Evolutionary conservation across 2,113 vertebrate genomes (phyloP).

Genomic region (Naja naja): DNA sequence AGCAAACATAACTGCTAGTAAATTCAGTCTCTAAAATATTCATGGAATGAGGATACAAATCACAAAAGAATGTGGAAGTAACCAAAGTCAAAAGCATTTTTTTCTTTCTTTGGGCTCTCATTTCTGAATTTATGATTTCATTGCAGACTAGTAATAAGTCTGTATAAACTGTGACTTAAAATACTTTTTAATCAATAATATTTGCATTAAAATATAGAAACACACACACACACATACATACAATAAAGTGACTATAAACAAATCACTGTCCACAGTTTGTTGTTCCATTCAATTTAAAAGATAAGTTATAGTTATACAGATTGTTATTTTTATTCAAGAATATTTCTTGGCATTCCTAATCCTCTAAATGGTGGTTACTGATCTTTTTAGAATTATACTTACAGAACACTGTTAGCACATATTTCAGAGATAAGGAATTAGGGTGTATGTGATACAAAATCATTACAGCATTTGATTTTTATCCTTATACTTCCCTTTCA

Average conservation of each 20-base stretch:
- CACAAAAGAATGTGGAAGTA: background rate
- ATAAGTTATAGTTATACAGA: background rate
- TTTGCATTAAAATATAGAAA: background rate
- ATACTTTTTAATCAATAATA: background rate
- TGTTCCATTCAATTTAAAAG: background rate
- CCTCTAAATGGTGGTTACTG: background rate
- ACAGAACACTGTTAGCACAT: background rate
- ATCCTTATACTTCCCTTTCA: background rate
- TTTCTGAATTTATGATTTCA: background rate
- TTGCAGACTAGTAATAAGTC: background rate
- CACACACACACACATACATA: too few species aligned
- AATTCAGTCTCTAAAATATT: background rate
- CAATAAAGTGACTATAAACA: background rate
- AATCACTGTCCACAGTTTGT: background rate
- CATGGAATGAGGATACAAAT: conserved; percentile 26
- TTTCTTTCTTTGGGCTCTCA: background rate
- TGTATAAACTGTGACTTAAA: background rate
- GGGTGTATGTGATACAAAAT: background rate
- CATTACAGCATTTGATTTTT: background rate
- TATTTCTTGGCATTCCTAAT: background rate
- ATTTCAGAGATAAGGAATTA: background rate
- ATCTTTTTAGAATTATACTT: background rate
- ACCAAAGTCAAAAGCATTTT: background rate
- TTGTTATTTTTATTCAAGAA: background rate
- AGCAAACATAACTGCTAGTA: conserved; percentile 6